These are phyloP conservation scores for Eospalax fontanierii DNA, from an alignment of 2,797 vertebrate genomes.

Conservation along the genomic window DNA sequence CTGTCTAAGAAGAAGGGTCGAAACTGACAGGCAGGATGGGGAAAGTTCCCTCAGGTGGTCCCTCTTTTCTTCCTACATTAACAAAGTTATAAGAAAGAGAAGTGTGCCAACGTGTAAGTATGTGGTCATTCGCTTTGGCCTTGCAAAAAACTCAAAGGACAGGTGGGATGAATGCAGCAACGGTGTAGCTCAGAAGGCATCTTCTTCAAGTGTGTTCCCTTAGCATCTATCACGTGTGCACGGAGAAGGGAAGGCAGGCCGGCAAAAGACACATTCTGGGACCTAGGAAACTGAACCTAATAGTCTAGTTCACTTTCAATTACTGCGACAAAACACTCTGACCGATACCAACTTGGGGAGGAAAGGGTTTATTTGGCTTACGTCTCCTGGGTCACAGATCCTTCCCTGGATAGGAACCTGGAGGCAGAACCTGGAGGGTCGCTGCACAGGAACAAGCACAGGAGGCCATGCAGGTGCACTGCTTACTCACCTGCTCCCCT, in stretches of 20 bases:
- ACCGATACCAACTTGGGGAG: too few relatives aligned
- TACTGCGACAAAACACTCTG: too few relatives aligned
- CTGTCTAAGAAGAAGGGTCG: not conserved
- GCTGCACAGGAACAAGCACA: too few relatives aligned
- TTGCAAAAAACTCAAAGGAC: slow-evolving; percentile 15
- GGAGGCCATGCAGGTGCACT: too few relatives aligned
- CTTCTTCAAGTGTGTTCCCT: not conserved
- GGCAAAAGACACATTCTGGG: not conserved
- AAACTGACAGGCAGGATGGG: not conserved
- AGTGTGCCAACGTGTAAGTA: not conserved
- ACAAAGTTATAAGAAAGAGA: too few relatives aligned
- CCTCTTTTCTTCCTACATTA: too few relatives aligned
- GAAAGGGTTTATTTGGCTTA: too few relatives aligned
- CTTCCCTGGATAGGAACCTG: too few relatives aligned
- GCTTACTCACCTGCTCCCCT: too few relatives aligned
- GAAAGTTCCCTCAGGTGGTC: not conserved
- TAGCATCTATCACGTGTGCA: not conserved
- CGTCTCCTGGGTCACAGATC: too few relatives aligned
- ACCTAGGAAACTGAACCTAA: not conserved
- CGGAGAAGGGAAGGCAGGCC: not conserved
- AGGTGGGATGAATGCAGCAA: not conserved
- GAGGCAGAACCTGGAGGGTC: too few relatives aligned
- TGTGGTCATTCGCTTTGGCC: not conserved
- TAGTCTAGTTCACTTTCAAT: too few relatives aligned
- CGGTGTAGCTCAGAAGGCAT: not conserved